Evolutionary conservation across 2,797 vertebrate genomes (phyloP), one percentile per base, ranked within the genome.

Genomic region (Oceanodroma leucorhoa): DNA sequence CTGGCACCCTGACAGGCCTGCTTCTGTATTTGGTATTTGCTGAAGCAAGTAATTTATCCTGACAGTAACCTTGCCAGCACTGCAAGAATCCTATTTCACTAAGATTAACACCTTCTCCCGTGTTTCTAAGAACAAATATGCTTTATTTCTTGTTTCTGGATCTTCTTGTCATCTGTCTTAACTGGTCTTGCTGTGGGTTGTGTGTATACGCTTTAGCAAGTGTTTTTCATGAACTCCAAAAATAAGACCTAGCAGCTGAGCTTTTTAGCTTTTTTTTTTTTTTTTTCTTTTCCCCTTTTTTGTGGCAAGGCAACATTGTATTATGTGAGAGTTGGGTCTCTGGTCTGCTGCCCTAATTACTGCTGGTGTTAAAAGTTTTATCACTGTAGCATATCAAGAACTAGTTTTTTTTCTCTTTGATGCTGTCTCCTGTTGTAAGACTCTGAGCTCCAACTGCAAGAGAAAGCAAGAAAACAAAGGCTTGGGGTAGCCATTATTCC

Each of bases 11-110:
- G 61, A 71, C 86, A 92, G 40, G 13, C 36, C 34, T 89, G 38
- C 48, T 77, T 76, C 61, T 72, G 13, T 81, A 6, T 51, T 78
- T 90, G 89, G 36, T 78, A 36, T 76, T 94, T 95, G 80, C 84
- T 89, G 87, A 95, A 90, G 77, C 67, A 90, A 87, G 64, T 96
- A 80, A 95, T 96, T 95, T 72, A 60, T 95, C 92, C 87, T 92
- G 83, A 60, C 80, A 83, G n/a, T 45, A 64, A 79, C 76, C 87
- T 80, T 94, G 73, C 75, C 83, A 83, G 67, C 70, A 46, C 62
- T 65, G 41, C 64, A 76, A 66, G 80, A 93, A 91, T 90, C 36
- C 34, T 48, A 7, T 93, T 95, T 93, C 81, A 76, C 54, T 17
- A 64, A 78, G 89, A 77, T 89, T 69, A 95, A 90, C 77, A 55